Evolutionary conservation across 2,888 invertebrate genomes (phyloP), one percentile per base, ranked within the genome.

Genomic region (Sphecodes monilicornis): DNA sequence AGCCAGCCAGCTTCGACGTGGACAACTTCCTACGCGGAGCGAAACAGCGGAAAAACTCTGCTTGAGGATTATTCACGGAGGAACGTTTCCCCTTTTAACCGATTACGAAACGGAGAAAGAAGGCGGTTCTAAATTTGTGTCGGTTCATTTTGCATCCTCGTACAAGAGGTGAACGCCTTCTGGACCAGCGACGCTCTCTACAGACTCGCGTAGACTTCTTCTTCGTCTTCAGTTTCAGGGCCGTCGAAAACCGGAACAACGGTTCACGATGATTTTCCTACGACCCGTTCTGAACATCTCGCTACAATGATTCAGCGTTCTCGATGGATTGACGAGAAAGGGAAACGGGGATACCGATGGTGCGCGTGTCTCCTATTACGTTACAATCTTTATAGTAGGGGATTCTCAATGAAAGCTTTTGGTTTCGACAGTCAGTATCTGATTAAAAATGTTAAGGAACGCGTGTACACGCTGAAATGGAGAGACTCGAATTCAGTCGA

Each of bases 241-340:
- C 41, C 36, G 70, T 73, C 73, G 80, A 85, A 29, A 84, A 83
- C 71, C 77, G 86, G 86, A 87, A 87, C 80, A 78, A 80, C 43
- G 75, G 64, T 69, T 71, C 54, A 29, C 78, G 80, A 81, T 76
- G 81, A 71, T 79, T 88, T 88, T 84, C 70, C 79, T 88, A 72
- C 66, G 68, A 85, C 82, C 69, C 73, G 68, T 50, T 80, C 66
- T 64, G 70, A 60, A 43, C 78, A 46, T 29, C 32, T 64, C 46
- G 70, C 46, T 73, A 78, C 57, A 77, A 84, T 88, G 88, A 88
- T 86, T 88, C 88, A 88, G 78, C 86, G 77, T 79, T 86, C 81
- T 79, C 80, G 82, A 81, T 86, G 81, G 74, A 69, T 74, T 75
- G 79, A 76, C 78, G 72, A 70, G 36, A 39, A 77, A n/a, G 76